Conservation (phyloP, 2,888 invertebrate species). For the Watsonalla binaria region DNA sequence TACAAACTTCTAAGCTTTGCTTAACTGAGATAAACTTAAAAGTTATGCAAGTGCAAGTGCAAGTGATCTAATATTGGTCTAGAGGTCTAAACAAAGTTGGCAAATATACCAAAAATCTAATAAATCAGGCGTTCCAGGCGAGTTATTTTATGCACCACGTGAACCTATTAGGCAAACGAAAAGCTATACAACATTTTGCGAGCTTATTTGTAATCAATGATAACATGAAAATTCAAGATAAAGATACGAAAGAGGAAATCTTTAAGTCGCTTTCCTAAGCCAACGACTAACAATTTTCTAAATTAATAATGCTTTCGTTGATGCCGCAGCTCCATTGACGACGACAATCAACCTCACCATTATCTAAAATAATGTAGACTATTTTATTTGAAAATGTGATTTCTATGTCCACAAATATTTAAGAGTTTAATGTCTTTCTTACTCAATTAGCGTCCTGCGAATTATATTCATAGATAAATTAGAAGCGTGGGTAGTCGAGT, state of each 20-base stretch:
- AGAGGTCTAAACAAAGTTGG: too few relatives aligned
- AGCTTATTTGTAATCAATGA: too few relatives aligned
- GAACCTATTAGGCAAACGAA: not conserved
- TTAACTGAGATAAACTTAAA: too few relatives aligned
- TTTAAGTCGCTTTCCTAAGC: not conserved
- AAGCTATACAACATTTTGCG: not conserved
- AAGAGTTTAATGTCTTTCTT: conserved; percentile 55
- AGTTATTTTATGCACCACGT: too few relatives aligned
- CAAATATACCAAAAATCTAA: too few relatives aligned
- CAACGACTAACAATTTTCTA: too few relatives aligned
- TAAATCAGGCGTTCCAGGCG: too few relatives aligned
- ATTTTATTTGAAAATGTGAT: conserved; percentile 25
- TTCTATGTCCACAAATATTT: conserved; percentile 64
- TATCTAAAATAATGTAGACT: not conserved
- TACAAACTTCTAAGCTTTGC: too few relatives aligned
- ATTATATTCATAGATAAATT: conserved; percentile 8
- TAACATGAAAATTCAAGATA: not conserved
- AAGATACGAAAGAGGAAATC: not conserved
- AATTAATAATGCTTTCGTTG: not conserved
- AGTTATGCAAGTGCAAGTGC: too few relatives aligned
- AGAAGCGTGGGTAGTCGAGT: not conserved
- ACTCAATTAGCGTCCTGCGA: conserved; percentile 52
- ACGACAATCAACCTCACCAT: not conserved
- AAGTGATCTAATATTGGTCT: too few relatives aligned
- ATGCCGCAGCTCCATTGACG: not conserved